These are phyloP conservation scores for Archaeoteleia sp. DNA, from an alignment of 2,888 invertebrate genomes.

Conservation along the genomic window DNA sequence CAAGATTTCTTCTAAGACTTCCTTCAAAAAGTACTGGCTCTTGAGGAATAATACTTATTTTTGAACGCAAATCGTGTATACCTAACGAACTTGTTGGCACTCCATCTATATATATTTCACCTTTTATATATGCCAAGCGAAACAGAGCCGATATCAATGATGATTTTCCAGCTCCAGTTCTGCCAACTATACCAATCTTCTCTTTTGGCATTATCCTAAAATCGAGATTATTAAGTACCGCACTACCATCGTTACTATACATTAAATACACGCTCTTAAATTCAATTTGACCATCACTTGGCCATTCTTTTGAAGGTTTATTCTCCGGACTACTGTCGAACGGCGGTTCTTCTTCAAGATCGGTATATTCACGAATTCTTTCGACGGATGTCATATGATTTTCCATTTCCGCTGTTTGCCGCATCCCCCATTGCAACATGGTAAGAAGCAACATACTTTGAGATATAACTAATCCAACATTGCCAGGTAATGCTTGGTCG, in stretches of 20 bases:
- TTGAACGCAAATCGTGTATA: slow-evolving; percentile 78
- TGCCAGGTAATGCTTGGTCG: slow-evolving; percentile 72
- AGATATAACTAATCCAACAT: slow-evolving; percentile 77
- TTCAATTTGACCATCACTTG: slow-evolving; percentile 76
- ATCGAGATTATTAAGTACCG: slow-evolving; percentile 77
- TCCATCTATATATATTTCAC: slow-evolving; percentile 82
- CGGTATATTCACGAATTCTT: slow-evolving; percentile 81
- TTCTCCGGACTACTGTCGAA: slow-evolving; percentile 69
- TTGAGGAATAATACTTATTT: slow-evolving; percentile 81
- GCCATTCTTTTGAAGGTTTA: slow-evolving; percentile 77
- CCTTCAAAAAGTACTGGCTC: slow-evolving; percentile 78
- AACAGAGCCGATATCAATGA: slow-evolving; percentile 83
- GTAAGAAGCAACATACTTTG: slow-evolving; percentile 76
- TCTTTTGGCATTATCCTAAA: slow-evolving; percentile 77
- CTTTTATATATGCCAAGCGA: slow-evolving; percentile 80
- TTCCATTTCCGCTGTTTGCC: slow-evolving; percentile 78
- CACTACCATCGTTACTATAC: slow-evolving; percentile 73
- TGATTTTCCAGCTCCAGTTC: slow-evolving; percentile 82
- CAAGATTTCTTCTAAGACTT: slow-evolving; percentile 79
- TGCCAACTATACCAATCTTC: slow-evolving; percentile 82
- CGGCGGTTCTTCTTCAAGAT: slow-evolving; percentile 79
- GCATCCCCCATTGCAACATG: slow-evolving; percentile 80
- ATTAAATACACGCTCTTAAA: slow-evolving; percentile 77
- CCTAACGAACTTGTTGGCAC: slow-evolving; percentile 78
- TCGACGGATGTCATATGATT: slow-evolving; percentile 83